Conservation (phyloP, 2,888 invertebrate species). For the Sepiola atlantica region DNA sequence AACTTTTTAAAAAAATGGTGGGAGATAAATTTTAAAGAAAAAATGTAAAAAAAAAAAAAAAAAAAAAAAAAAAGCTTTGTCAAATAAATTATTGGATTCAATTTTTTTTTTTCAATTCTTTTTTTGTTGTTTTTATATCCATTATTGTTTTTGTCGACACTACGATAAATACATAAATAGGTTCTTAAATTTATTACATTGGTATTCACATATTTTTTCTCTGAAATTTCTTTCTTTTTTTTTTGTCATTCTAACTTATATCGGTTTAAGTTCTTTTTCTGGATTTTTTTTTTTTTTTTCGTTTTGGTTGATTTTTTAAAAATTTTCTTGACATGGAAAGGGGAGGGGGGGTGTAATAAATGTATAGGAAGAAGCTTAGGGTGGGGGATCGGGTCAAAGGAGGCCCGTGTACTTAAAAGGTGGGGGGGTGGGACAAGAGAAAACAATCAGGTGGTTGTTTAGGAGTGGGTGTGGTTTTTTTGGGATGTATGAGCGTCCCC, state of each 20-base stretch:
- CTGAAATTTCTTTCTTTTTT: neutral
- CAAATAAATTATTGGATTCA: slow-evolving; percentile 46
- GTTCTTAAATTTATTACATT: slow-evolving; percentile 22
- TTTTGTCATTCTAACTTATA: slow-evolving; percentile 15
- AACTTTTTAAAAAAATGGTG: too few species aligned
- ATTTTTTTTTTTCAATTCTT: neutral
- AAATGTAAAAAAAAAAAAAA: neutral
- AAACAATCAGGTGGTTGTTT: slow-evolving; percentile 2
- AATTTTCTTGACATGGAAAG: slow-evolving; percentile 12
- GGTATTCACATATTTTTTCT: neutral
- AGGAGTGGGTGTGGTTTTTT: neutral
- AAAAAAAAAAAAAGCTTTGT: slow-evolving; percentile 36
- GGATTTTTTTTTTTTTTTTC: neutral
- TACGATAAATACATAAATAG: slow-evolving; percentile 46
- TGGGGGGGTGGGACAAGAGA: neutral
- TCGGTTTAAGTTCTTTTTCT: neutral
- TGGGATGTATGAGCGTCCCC: neutral
- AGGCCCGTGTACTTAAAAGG: neutral
- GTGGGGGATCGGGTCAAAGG: neutral
- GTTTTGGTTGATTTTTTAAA: neutral
- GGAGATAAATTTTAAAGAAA: too few species aligned
- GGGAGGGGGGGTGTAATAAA: neutral
- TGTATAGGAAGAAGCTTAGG: neutral
- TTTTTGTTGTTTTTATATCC: neutral
- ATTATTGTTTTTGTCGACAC: neutral